Conservation (phyloP, 1,140 invertebrate genomes). For the Acromyrmex echinatior region DNA sequence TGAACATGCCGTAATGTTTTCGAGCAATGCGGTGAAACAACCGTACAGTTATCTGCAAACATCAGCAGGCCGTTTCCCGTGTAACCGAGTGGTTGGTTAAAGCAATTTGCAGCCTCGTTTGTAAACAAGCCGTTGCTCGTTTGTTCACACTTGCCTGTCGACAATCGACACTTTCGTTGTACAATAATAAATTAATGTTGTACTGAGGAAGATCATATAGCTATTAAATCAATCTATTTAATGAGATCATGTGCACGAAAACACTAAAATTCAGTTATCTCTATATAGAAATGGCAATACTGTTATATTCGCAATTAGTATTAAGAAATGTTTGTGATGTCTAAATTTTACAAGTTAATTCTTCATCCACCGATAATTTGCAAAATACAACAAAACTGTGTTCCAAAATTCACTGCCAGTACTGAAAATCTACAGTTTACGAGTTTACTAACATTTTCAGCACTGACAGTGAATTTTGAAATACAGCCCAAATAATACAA, state of each 20-base stretch:
- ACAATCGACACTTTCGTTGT: conserved; percentile 63
- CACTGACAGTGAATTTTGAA: too few species aligned
- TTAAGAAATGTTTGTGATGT: not conserved
- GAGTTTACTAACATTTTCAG: too few species aligned
- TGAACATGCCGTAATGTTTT: conserved; percentile 70
- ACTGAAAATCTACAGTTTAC: too few species aligned
- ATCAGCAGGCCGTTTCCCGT: conserved; percentile 70
- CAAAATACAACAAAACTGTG: not conserved
- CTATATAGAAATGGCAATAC: not conserved
- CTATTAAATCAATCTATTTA: not conserved
- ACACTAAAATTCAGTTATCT: not conserved
- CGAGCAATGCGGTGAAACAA: conserved; percentile 63
- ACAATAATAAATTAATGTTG: conserved; percentile 63
- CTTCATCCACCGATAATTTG: not conserved
- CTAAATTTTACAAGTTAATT: not conserved
- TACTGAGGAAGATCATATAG: not conserved
- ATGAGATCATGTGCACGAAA: not conserved
- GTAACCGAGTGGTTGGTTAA: conserved; percentile 73
- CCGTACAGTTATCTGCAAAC: conserved; percentile 66
- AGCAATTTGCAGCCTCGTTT: conserved; percentile 74
- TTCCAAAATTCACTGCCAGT: too few species aligned
- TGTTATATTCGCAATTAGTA: not conserved
- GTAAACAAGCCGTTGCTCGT: conserved; percentile 68
- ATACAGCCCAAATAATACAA: not conserved
- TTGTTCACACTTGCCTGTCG: conserved; percentile 69